Evolutionary conservation across 2,888 invertebrate genomes (phyloP).

Genomic region (Herminia tarsipennalis): DNA sequence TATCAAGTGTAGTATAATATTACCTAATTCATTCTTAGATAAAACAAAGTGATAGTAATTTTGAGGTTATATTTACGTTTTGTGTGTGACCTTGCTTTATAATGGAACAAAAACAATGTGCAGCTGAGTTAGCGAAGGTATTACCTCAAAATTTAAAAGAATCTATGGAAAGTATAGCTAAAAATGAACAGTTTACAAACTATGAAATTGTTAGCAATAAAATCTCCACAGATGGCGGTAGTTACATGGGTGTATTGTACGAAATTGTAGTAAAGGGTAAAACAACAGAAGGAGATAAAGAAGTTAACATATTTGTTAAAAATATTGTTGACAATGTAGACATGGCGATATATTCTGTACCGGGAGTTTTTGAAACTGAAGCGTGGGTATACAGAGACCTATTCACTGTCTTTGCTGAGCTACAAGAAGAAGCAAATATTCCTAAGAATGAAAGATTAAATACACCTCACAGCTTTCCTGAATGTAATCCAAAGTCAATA

Average conservation of each 20-base stretch:
- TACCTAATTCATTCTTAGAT: too few species aligned
- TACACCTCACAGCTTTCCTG: constrained; percentile 50
- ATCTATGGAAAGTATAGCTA: constrained; percentile 35
- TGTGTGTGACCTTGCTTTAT: too few species aligned
- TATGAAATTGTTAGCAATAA: constrained; percentile 39
- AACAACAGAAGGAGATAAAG: constrained; percentile 31
- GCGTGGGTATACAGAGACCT: constrained; percentile 57
- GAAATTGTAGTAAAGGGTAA: constrained; percentile 53
- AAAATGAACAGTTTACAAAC: constrained; percentile 39
- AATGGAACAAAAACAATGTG: constrained; percentile 8
- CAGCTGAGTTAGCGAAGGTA: neutral
- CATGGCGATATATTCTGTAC: constrained; percentile 40
- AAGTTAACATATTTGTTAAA: constrained; percentile 61
- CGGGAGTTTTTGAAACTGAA: constrained; percentile 52
- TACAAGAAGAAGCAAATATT: constrained; percentile 54
- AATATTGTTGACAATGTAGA: constrained; percentile 46
- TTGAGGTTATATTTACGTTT: too few species aligned
- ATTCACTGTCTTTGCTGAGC: constrained; percentile 42
- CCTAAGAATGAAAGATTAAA: constrained; percentile 52
- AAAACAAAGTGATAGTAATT: too few species aligned
- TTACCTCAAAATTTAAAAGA: constrained; percentile 28
- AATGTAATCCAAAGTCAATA: constrained; percentile 50
- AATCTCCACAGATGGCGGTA: constrained; percentile 48
- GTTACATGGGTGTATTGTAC: constrained; percentile 49
- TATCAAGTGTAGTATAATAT: too few species aligned